A percentile compares a stretch with the other conserved stretches of the same genome.
Conservation (phyloP, 2,797 vertebrate species). For the Esox masquinongy region DNA sequence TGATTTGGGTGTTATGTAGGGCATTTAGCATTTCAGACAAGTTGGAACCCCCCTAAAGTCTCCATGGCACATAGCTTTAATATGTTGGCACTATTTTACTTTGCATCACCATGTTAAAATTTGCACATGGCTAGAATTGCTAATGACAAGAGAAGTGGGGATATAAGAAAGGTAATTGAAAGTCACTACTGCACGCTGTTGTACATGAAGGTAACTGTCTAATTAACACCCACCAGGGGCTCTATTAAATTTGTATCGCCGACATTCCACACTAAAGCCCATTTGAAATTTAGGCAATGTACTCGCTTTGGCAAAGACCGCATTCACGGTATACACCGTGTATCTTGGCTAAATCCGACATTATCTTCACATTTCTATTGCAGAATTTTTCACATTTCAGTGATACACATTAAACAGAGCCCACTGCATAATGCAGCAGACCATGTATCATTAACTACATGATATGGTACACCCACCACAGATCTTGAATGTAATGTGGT, state of each 20-base stretch:
- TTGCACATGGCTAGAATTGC: constrained; percentile 16
- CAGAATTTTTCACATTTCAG: too few species aligned
- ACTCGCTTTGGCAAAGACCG: too few species aligned
- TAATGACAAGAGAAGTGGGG: neutral
- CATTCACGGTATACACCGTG: too few species aligned
- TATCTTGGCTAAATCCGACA: too few species aligned
- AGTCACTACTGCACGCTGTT: neutral
- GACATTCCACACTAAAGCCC: too few species aligned
- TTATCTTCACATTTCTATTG: too few species aligned
- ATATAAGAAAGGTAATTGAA: neutral
- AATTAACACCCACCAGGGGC: neutral
- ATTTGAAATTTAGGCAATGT: too few species aligned
- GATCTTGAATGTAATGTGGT: constrained; percentile 54
- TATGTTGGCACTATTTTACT: constrained; percentile 47
- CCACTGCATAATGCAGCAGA: neutral
- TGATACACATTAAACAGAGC: too few species aligned
- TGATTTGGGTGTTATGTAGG: neutral
- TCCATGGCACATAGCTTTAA: constrained; percentile 34
- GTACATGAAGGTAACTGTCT: neutral
- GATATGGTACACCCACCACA: constrained; percentile 45
- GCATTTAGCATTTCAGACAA: constrained; percentile 1
- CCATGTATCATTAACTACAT: neutral
- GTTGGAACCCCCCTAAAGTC: neutral
- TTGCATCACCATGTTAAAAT: constrained; percentile 33
- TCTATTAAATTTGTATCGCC: too few species aligned